Conservation (phyloP, 2,797 vertebrate genomes). For the Denticeps clupeoides region DNA sequence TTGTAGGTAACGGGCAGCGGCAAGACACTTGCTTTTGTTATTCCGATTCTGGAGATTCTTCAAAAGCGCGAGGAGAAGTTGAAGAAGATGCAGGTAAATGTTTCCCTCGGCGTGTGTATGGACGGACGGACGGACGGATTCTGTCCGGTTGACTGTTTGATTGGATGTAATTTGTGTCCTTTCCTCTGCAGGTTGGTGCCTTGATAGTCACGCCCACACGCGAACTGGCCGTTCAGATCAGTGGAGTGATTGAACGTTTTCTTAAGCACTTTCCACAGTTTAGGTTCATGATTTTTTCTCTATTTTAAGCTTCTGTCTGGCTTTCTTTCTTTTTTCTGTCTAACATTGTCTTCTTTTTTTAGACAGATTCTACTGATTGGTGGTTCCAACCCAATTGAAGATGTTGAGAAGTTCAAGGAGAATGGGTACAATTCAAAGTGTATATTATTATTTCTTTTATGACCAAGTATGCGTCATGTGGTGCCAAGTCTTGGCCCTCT, state of each 20-base stretch:
- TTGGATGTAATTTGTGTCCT: too few species aligned
- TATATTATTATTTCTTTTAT: too few species aligned
- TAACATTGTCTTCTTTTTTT: conserved; percentile 21
- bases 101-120: too few species aligned
- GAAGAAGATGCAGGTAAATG: conserved; percentile 81
- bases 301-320: too few species aligned
- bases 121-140: too few species aligned
- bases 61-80: conserved; percentile 79
- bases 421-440: conserved; percentile 78
- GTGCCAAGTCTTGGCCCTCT: neutral
- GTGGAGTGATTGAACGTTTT: conserved; percentile 77
- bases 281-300: conserved; percentile 50
- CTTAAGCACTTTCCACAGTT: conserved; percentile 75
- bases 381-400: conserved; percentile 85
- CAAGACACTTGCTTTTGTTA: conserved; percentile 90
- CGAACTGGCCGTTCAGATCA: conserved; percentile 85
- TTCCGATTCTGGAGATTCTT: conserved; percentile 84
- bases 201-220: conserved; percentile 87
- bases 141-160: too few species aligned
- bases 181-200: conserved; percentile 72
- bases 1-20: conserved; percentile 89
- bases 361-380: conserved; percentile 92
- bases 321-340: too few species aligned
- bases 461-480: too few species aligned
- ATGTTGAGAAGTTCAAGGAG: conserved; percentile 80